Base-by-base conservation (phyloP, 1,140 invertebrate species). In the Drosophila elegans region DNA sequence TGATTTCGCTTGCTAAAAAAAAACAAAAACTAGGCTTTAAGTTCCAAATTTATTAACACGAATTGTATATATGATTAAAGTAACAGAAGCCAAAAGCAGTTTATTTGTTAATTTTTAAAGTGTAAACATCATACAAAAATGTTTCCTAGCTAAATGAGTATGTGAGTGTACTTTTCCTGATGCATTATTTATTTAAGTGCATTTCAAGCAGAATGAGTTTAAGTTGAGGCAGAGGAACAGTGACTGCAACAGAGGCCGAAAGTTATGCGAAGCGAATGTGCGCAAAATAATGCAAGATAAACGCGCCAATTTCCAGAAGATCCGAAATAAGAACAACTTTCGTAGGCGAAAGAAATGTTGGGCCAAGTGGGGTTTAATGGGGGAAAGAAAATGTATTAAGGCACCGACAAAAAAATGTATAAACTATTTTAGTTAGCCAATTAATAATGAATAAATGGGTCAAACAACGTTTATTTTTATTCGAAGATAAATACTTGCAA, bases 191-290 rank as follows among this genome's bases (percentile, higher is more conserved):
- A 10, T 21, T 34, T 46, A 16, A 25, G 27, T 59, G 55, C 29
- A 46, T 3, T 25, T 34, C 16, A 21, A 9, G 12, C 42, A 21
- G 7, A 45, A 11, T 34, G 42, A n/a, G 7, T 36, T 46, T 10
- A 34, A 46, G 55, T 38, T 27, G 36, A 34, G 42, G 13, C 62
- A 36, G 12, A 36, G 12, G 25, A 25, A 59, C 11, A 27, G 21
- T 10, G 53, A 46, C 29, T 61, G 56, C 66, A 63, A 56, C 51
- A 36, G 42, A 63, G 55, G 56, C 67, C 53, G 38, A 71, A 78
- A 81, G 80, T 75, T 78, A 82, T 82, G 75, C 52, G 74, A 81
- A 72, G 71, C 80, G 75, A 83, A 82, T 83, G 80, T 78, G 78
- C 74, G 51, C 80, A 53, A 67, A 83, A 78, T 78, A 74, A 63